Conservation (phyloP, 2,113 vertebrate species). For the Leptobrachium leishanense region DNA sequence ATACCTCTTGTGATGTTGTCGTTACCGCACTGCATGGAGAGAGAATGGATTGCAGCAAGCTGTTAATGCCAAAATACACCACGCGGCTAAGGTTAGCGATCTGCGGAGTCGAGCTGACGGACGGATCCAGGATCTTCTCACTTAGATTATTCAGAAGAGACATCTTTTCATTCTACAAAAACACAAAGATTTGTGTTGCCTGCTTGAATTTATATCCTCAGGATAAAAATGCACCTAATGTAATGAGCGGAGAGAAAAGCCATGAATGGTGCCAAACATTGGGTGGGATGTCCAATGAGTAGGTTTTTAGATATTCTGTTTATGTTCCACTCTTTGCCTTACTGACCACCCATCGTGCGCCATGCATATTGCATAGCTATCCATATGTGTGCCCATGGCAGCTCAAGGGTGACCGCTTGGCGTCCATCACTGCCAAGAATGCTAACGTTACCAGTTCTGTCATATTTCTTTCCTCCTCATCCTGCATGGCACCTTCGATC, state of each 20-base stretch:
- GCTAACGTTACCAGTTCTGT: constrained; percentile 17
- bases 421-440: no score
- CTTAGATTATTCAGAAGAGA: constrained; percentile 23
- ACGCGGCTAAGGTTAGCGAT: background rate
- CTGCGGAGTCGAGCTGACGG: background rate
- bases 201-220: no score
- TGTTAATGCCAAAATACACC: constrained; percentile 18
- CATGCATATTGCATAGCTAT: no score
- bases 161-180: constrained; percentile 7
- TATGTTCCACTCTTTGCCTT: no score
- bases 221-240: background rate
- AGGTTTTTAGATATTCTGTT: no score
- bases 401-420: no score
- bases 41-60: background rate
- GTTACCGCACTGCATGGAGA: constrained; percentile 17
- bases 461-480: constrained; percentile 21
- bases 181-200: background rate
- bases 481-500: constrained; percentile 15
- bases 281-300: no score
- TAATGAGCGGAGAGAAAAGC: background rate
- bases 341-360: no score
- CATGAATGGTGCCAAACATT: background rate
- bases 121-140: background rate
- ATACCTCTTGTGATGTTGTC: constrained; percentile 24
- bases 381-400: no score